Conservation (phyloP, 2,113 vertebrate species). For the Platysternon megacephalum region DNA sequence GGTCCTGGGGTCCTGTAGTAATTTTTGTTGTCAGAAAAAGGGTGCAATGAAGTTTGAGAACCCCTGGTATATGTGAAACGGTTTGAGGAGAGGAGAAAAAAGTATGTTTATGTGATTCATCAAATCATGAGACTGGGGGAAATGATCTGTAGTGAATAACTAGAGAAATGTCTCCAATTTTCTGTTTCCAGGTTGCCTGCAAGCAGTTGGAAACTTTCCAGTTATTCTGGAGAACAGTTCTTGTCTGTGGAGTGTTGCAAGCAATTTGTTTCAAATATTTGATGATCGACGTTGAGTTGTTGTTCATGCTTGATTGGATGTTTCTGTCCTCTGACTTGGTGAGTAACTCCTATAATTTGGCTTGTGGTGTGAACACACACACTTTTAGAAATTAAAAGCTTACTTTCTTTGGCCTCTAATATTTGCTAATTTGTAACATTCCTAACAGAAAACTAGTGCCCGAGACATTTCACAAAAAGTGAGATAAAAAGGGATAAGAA, state of each 20-base stretch:
- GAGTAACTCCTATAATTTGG: not conserved
- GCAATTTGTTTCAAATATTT: not conserved
- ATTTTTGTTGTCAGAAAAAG: no score
- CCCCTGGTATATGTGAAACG: not conserved
- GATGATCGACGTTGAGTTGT: not conserved
- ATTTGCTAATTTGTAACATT: not conserved
- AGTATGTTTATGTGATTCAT: not conserved
- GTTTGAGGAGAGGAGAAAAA: not conserved
- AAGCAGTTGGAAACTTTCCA: not conserved
- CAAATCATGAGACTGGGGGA: not conserved
- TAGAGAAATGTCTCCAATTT: not conserved
- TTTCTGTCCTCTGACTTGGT: not conserved
- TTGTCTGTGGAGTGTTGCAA: fast-evolving
- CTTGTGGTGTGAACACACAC: not conserved
- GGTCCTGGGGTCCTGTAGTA: no score
- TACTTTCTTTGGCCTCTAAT: not conserved
- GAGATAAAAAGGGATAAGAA: not conserved
- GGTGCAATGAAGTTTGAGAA: no score
- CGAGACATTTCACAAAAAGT: fast-evolving
- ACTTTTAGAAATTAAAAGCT: not conserved
- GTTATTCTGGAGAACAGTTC: not conserved
- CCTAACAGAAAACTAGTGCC: not conserved
- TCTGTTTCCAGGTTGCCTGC: not conserved
- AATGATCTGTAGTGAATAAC: not conserved
- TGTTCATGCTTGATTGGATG: not conserved